Base-by-base conservation (phyloP, 1,140 invertebrate species). In the Sipha flava region DNA sequence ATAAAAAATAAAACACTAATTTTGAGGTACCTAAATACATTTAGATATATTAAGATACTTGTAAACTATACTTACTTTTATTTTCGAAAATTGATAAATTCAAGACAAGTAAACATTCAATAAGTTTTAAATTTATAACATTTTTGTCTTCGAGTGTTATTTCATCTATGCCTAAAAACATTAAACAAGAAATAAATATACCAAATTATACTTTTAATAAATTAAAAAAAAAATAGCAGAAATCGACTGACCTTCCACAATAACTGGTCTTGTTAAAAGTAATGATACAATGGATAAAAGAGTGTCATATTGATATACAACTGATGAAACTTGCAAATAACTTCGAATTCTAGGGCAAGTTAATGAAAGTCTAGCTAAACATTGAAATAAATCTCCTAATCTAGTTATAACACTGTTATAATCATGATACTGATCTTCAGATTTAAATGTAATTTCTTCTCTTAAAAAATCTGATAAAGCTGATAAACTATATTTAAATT, bases 371-470 rank as follows among this genome's bases (percentile, higher is more conserved):
- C 73, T 54, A 43, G 73, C 73, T 43, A 77, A 77, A 59, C 73
- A 77, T 77, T 77, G 73, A 77, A 77, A 77, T 77, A 77, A 77
- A 43, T 77, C 73, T 5, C 52, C 73, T 23, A 77, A 59, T 26
- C 73, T 77, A 29, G 52, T 54, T 77, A 77, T 77, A 2, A 77
- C 14, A 29, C 73, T 77, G 59, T 77, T 77, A 37, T 59, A 77
- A 5, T 59, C 49, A n/a, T 77, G 31, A 7, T 77, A 77, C 3
- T 59, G 18, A 9, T 54, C 34, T 29, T 43, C 14, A 40, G 52
- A 43, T n/a, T 77, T 23, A 21, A 77, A 77, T 40, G 21, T 40
- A 3, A 77, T 29, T n/a, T 77, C 52, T 37, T 77, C 73, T 57
- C 14, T 52, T 77, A 77, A 57, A 7, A 77, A 26, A 43, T 77